Evolutionary conservation across 2,888 invertebrate genomes (phyloP), one percentile per base, ranked within the genome.

Genomic region (Saturnia pavonia): DNA sequence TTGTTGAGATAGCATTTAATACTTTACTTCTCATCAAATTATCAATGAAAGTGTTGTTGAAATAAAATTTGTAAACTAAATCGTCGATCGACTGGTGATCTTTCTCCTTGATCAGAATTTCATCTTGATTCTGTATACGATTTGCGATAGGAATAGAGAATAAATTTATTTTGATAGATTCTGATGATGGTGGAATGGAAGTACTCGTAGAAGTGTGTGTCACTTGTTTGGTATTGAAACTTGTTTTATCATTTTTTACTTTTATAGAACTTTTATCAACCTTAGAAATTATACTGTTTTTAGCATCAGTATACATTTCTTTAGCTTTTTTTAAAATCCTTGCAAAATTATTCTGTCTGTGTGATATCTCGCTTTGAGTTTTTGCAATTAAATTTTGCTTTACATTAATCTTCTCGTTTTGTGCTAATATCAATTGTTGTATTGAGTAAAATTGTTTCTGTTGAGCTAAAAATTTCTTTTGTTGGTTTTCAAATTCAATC

Each of bases 21-120:
- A 92, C 78, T 73, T 91, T 89, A 27, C 77, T 89, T 72, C 85
- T 91, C 85, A 93, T 91, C 6, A 92, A 66, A 43, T 81, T 88
- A 68, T 93, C 92, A 27, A 93, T 90, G 25, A 90, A 91, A 0
- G 93, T 92, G 51, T 94, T 93, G 71, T 94, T 93, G 48, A 94
- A 94, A 69, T 93, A 94, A 70, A 89, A 91, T 85, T 92, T 93
- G 76, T 91, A 92, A 6, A 94, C 87, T 72, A 94, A 83, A 73
- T 93, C 93, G 40, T 94, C 93, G 0, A 93, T 87, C 0, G 87
- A 78, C 60, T 89, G 84, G 1, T 88, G 80, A 65, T 94, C 91
- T 84, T 90, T 93, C 54, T 92, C 93, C 74, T 85, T 87, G 11
- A 94, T 75, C 14, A 94, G 86, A n/a, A 85, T 71, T 67, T 86